Base-by-base conservation (phyloP, 2,888 invertebrate genomes). In the Rhimphoctona megacephalus region DNA sequence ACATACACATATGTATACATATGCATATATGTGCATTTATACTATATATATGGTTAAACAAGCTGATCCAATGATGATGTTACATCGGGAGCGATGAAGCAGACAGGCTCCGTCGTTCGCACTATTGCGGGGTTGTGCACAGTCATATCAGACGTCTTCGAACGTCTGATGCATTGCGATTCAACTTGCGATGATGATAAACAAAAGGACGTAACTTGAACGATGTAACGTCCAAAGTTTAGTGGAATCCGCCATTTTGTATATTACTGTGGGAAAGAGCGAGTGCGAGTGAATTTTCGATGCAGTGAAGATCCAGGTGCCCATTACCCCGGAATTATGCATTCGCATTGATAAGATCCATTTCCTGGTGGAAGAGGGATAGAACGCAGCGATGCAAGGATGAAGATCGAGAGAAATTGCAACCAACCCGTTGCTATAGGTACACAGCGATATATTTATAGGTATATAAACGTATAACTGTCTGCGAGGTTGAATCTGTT, bases 301-400 rank as follows among this genome's bases (percentile, higher is more conserved):
- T 79, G 81, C 78, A 54, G 73, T 33, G 67, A 84, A 81, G 81
- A 81, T 46, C 69, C 78, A 83, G 80, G 67, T 83, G 80, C 54
- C 84, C 81, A 84, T 86, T 88, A 86, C 81, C 84, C 52, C 66
- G 79, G 85, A 90, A 91, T 92, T 90, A 91, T 91, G 90, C 90
- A 92, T 91, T 90, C 88, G 81, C 88, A 86, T 77, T 88, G 92
- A 91, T 92, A 92, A 90, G 91, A 89, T 91, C 88, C 89, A 91
- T 90, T 81, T 86, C 81, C 84, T 67, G 52, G 54, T 69, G 57
- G 73, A 78, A 81, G 77, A 43, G 78, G 57, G 76, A 81, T 67
- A 52, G 81, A 78, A 74, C 54, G n/a, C 72, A 69, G 30, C 74
- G 84, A 74, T 74, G 81, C 84, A 52, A 79, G 70, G 49, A 70